phyloP scores from a whole-genome alignment of 2,888 invertebrate genomes.

The Carpatolechia fugitivella region DNA sequence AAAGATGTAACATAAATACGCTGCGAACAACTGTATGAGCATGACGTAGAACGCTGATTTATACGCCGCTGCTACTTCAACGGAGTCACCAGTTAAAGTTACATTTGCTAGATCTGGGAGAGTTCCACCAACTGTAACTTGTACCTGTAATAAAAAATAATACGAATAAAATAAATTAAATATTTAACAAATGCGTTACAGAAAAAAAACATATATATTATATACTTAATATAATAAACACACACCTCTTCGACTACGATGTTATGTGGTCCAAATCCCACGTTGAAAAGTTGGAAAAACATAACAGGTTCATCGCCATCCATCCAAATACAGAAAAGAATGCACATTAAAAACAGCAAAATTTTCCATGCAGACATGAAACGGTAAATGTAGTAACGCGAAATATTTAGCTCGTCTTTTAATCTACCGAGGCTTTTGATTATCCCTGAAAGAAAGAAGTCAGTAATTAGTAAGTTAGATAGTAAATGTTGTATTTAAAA shows the following conservation, averaged over 20 bases:
- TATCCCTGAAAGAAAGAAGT: conserved; percentile 68
- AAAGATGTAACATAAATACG: conserved; percentile 94
- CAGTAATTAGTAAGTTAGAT: neutral
- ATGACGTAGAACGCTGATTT: conserved; percentile 88
- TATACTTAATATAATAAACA: neutral
- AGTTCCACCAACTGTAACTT: conserved; percentile 80
- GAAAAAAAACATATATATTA: neutral
- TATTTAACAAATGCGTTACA: neutral
- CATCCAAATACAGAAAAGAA: conserved; percentile 85
- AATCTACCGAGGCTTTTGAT: conserved; percentile 87
- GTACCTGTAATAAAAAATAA: conserved; percentile 80
- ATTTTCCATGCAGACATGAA: conserved; percentile 97
- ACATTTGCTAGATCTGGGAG: conserved; percentile 88
- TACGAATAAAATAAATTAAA: neutral
- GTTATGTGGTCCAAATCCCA: conserved; percentile 87
- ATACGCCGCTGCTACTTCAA: conserved; percentile 84
- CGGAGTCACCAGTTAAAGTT: conserved; percentile 86
- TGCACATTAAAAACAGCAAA: conserved; percentile 85
- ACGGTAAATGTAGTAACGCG: conserved; percentile 93
- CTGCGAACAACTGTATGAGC: conserved; percentile 88
- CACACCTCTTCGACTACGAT: conserved; percentile 86
- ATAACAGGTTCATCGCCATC: conserved; percentile 88
- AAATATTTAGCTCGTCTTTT: conserved; percentile 87
- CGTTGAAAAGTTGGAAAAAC: conserved; percentile 86
- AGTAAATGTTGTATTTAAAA: neutral